Conservation (phyloP, 92 coral and sea anemone genomes). For the Paragorgia papillata region DNA sequence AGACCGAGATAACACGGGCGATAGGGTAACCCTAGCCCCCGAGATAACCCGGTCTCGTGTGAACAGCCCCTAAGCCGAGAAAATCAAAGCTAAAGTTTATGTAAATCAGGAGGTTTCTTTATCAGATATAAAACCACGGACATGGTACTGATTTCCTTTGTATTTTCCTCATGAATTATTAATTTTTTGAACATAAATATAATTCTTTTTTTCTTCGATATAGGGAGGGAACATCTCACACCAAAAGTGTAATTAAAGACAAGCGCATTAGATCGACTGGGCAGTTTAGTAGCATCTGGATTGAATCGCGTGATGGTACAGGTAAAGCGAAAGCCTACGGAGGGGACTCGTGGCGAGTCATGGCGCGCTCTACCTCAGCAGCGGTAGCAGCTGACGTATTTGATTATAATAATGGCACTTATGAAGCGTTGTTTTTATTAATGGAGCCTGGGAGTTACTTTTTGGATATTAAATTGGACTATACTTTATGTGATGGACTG, state of each 20-base stretch:
- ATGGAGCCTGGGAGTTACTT: conserved; percentile 69
- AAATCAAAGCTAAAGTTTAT: too few species aligned
- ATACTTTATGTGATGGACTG: conserved; percentile 70
- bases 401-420: conserved; percentile 72
- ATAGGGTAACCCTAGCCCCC: too few species aligned
- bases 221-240: conserved; percentile 46
- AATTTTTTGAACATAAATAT: too few species aligned
- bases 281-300: conserved; percentile 68
- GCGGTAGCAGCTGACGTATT: conserved; percentile 69
- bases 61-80: too few species aligned
- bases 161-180: too few species aligned
- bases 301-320: conserved; percentile 55
- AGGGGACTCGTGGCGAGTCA: conserved; percentile 80
- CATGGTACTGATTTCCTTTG: too few species aligned
- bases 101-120: too few species aligned
- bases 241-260: conserved; percentile 51
- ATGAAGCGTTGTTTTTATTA: conserved; percentile 68
- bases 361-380: conserved; percentile 53
- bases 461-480: conserved; percentile 62
- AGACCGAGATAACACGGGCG: too few species aligned
- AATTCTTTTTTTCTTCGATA: too few species aligned
- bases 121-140: too few species aligned
- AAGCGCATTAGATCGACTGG: conserved; percentile 63
- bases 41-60: too few species aligned
- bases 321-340: conserved; percentile 57